Percentiles rank a stretch among this genome's conserved stretches.
Conservation (phyloP, 2,888 invertebrate species). For the Lithophane socia region DNA sequence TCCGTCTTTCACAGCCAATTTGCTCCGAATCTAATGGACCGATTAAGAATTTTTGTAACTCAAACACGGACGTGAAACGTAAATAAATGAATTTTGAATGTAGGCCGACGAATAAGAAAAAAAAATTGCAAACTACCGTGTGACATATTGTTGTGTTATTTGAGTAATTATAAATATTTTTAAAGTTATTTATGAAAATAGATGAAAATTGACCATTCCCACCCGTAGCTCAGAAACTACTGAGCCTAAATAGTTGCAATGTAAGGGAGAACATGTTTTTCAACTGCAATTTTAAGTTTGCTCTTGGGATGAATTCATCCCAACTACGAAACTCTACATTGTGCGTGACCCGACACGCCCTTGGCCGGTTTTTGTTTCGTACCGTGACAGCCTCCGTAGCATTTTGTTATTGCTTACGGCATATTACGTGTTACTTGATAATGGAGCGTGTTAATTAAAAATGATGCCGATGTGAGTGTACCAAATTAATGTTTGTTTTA, state of each 20-base stretch:
- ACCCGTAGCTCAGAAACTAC: too few relatives aligned
- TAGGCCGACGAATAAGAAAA: too few relatives aligned
- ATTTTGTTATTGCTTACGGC: constrained; percentile 44
- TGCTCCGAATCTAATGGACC: too few relatives aligned
- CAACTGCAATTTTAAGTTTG: background rate
- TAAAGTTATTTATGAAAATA: too few relatives aligned
- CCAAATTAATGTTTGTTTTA: constrained; percentile 65
- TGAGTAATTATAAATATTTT: too few relatives aligned
- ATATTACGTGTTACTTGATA: constrained; percentile 36
- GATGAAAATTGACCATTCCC: too few relatives aligned
- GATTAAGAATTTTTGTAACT: too few relatives aligned
- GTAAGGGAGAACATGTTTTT: background rate
- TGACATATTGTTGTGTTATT: too few relatives aligned
- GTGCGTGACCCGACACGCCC: background rate
- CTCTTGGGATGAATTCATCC: background rate
- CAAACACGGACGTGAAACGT: too few relatives aligned
- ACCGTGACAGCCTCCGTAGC: constrained; percentile 20
- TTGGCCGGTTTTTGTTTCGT: background rate
- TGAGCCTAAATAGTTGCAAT: too few relatives aligned
- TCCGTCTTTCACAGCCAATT: background rate
- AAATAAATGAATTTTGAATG: too few relatives aligned
- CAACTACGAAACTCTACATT: background rate
- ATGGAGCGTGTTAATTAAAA: constrained; percentile 42
- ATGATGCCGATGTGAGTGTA: constrained; percentile 45
- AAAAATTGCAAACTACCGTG: too few relatives aligned